phyloP scores from a whole-genome alignment of 2,797 vertebrate species.

The Pangasius larnaudii region DNA sequence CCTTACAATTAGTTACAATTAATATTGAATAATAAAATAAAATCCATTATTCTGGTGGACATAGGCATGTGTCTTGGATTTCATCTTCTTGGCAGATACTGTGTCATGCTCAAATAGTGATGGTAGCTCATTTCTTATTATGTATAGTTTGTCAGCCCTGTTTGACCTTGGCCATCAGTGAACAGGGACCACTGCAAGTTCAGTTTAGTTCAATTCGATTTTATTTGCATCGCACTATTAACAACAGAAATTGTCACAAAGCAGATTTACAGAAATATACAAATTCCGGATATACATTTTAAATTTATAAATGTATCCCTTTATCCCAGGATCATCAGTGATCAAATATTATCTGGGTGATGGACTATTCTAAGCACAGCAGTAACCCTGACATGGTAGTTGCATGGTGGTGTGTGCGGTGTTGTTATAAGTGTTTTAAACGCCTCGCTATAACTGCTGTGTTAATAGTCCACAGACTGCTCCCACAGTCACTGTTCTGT shows the following conservation, averaged over 20 bases:
- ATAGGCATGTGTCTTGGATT: neutral
- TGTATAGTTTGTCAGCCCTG: neutral
- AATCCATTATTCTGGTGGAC: neutral
- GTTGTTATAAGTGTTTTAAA: neutral
- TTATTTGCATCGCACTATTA: neutral
- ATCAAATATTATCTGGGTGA: neutral
- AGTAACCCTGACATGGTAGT: neutral
- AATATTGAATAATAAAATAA: neutral
- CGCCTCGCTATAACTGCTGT: neutral
- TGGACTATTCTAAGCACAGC: neutral
- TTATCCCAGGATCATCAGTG: neutral
- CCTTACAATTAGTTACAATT: neutral
- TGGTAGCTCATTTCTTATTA: neutral
- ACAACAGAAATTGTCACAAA: neutral
- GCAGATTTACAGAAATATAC: neutral
- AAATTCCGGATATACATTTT: neutral
- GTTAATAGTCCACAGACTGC: neutral
- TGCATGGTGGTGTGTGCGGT: neutral
- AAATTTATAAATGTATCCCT: neutral
- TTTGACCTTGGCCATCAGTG: neutral
- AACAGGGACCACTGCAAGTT: neutral
- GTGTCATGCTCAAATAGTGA: neutral
- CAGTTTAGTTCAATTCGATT: neutral
- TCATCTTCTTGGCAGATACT: neutral
- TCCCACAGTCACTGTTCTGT: neutral